Evolutionary conservation across 2,797 vertebrate genomes (phyloP).

Genomic region (Intellagama lesueurii): DNA sequence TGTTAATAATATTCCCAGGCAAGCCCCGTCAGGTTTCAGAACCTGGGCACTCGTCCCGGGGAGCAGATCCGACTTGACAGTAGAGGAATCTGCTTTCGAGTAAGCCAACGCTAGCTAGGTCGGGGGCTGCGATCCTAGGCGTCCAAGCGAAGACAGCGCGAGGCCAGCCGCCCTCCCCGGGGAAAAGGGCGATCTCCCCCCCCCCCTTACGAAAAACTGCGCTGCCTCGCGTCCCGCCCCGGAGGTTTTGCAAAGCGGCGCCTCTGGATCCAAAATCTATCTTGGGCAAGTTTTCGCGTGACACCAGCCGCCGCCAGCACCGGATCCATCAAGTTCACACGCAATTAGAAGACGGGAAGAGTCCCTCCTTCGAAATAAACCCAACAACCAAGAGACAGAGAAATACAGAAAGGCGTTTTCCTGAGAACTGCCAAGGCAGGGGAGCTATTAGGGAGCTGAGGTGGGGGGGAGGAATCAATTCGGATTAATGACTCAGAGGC

Average conservation of each 20-base stretch:
- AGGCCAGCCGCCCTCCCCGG: too few relatives aligned
- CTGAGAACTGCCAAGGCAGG: background rate
- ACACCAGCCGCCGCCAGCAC: background rate
- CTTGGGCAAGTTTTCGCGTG: slow-evolving; percentile 19
- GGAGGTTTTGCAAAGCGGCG: background rate
- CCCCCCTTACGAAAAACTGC: too few relatives aligned
- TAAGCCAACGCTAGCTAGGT: too few relatives aligned
- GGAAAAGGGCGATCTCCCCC: too few relatives aligned
- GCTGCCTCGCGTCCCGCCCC: background rate
- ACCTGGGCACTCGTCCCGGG: background rate
- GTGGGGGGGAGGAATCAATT: too few relatives aligned
- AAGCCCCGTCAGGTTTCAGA: background rate
- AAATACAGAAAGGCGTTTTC: too few relatives aligned
- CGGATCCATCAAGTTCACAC: background rate
- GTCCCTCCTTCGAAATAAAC: background rate
- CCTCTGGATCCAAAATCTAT: background rate
- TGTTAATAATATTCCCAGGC: too few relatives aligned
- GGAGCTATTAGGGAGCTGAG: background rate
- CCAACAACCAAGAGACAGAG: too few relatives aligned
- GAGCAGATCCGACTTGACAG: background rate
- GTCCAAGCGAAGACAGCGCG: too few relatives aligned
- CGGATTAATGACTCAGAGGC: too few relatives aligned
- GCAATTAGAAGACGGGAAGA: background rate
- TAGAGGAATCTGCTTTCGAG: background rate
- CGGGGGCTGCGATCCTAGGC: background rate